phyloP scores from a whole-genome alignment of 2,797 vertebrate genomes.

The Podarcis siculus region DNA sequence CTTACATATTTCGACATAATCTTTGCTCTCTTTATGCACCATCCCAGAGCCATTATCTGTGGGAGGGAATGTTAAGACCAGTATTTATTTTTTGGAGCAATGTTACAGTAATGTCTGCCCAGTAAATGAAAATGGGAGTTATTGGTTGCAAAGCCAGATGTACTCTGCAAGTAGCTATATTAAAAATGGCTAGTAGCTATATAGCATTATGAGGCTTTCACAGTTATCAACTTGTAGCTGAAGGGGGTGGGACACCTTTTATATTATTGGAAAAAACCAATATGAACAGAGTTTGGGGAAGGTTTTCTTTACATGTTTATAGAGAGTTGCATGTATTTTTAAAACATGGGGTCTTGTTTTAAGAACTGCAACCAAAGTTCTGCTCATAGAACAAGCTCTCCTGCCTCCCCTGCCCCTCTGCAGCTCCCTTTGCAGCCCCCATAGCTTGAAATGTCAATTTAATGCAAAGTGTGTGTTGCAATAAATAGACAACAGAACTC shows the following conservation, averaged over 20 bases:
- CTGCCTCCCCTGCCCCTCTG: neutral
- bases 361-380: too few relatives aligned
- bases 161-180: too few relatives aligned
- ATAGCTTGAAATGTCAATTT: neutral
- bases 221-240: too few relatives aligned
- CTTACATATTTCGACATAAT: neutral
- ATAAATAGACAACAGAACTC: neutral
- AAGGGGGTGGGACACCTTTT: too few relatives aligned
- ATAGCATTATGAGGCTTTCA: too few relatives aligned
- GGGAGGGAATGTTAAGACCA: neutral
- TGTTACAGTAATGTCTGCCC: neutral
- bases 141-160: neutral
- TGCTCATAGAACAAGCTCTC: neutral
- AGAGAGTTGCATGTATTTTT: neutral
- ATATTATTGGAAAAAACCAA: neutral
- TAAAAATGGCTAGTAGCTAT: too few relatives aligned
- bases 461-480: neutral
- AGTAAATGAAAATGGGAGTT: neutral
- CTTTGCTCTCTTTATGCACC: neutral
- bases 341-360: too few relatives aligned
- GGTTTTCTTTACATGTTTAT: neutral
- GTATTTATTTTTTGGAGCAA: neutral
- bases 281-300: neutral
- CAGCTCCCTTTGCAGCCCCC: neutral
- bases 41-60: neutral